Conservation (phyloP, 2,888 invertebrate genomes). For the Electrophaes corylata region DNA sequence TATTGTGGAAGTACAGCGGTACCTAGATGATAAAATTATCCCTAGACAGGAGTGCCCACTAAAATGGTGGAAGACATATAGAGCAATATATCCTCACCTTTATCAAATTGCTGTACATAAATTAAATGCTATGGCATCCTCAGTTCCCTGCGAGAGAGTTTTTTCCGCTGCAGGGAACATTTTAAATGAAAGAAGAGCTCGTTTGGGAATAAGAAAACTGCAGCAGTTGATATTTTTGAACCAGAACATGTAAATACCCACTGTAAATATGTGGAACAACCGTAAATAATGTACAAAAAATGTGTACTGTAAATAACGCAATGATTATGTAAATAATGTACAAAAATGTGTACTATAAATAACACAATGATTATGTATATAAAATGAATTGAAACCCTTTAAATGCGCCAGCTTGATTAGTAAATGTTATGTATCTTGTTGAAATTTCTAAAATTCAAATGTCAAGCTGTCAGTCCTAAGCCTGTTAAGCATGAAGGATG, state of each 20-base stretch:
- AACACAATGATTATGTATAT: too few relatives aligned
- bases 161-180: constrained; percentile 23
- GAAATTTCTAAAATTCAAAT: neutral
- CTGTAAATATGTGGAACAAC: constrained; percentile 7
- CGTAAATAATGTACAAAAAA: constrained; percentile 1
- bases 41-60: constrained; percentile 14
- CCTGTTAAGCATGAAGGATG: constrained; percentile 15
- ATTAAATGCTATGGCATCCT: constrained; percentile 21
- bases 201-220: constrained; percentile 20
- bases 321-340: neutral
- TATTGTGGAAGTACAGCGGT: constrained; percentile 23
- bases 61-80: constrained; percentile 27
- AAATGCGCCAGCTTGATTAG: constrained; percentile 18
- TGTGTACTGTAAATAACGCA: neutral
- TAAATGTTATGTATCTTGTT: neutral
- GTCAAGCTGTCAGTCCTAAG: constrained; percentile 17
- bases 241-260: constrained; percentile 5
- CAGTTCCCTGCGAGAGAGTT: constrained; percentile 16
- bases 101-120: constrained; percentile 19
- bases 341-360: too few relatives aligned
- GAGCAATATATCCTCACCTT: constrained; percentile 17
- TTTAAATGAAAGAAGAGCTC: constrained; percentile 19
- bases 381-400: constrained; percentile 22
- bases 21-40: neutral
- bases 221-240: constrained; percentile 26